A percentile compares a stretch with the other conserved stretches of the same genome.
phyloP scores from a whole-genome alignment of 2,888 invertebrate species.

The Microplitis manilae region DNA sequence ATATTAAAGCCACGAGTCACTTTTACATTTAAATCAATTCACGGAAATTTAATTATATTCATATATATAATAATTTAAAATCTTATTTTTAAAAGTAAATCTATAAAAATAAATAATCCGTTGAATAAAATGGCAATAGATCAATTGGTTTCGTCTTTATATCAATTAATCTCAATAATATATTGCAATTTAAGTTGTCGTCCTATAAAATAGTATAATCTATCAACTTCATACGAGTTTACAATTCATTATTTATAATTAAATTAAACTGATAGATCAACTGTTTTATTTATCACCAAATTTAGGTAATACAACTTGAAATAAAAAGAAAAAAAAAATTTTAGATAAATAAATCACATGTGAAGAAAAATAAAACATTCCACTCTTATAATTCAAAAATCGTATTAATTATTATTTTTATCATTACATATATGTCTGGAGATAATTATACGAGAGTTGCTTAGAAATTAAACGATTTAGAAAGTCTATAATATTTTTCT shows the following conservation, averaged over 20 bases:
- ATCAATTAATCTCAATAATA: not conserved
- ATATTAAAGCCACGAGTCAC: not conserved
- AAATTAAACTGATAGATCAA: not conserved
- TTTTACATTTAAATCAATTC: not conserved
- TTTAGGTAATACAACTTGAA: not conserved
- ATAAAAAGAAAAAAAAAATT: not conserved
- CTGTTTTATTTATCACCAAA: not conserved
- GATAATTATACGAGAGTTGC: not conserved
- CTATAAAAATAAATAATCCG: not conserved
- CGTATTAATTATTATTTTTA: not conserved
- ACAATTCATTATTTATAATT: not conserved
- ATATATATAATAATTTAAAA: no score
- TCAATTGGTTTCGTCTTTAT: not conserved
- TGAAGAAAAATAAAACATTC: no score
- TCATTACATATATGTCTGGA: not conserved
- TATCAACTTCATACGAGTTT: not conserved
- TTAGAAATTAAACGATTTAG: not conserved
- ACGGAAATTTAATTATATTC: no score
- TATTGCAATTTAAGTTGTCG: not conserved
- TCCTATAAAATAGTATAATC: not conserved
- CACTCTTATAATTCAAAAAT: not conserved
- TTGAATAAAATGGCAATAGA: not conserved
- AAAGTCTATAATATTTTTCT: not conserved
- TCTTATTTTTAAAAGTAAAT: not conserved
- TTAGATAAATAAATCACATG: no score